Percentiles rank a stretch among this genome's conserved stretches.
These are phyloP conservation scores for Gerosis bhagava DNA, from an alignment of 2,888 invertebrate species.

Conservation along the genomic window DNA sequence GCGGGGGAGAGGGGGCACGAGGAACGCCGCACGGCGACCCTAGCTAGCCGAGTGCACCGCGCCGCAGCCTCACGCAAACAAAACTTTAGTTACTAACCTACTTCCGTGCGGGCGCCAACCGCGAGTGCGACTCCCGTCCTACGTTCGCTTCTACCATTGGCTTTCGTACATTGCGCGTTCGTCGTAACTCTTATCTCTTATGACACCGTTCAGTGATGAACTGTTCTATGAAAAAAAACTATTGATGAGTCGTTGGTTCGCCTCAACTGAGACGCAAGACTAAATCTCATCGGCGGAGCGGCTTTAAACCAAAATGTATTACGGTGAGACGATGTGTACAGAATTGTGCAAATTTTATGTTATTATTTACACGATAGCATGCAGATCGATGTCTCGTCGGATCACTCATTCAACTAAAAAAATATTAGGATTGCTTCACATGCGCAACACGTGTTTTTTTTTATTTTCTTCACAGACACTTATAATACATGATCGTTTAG, in stretches of 20 bases:
- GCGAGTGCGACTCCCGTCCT: constrained; percentile 57
- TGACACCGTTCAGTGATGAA: constrained; percentile 69
- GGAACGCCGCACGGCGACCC: constrained; percentile 55
- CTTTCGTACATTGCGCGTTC: constrained; percentile 30
- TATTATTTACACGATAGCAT: constrained; percentile 64
- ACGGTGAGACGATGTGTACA: constrained; percentile 76
- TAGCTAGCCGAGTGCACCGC: constrained; percentile 59
- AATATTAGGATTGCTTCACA: too few relatives aligned
- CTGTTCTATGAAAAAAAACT: constrained; percentile 58
- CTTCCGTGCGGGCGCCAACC: constrained; percentile 80
- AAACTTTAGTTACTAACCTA: constrained; percentile 82
- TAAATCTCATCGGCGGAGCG: constrained; percentile 58
- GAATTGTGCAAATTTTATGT: constrained; percentile 57
- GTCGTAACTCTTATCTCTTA: constrained; percentile 42
- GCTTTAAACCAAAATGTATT: constrained; percentile 75
- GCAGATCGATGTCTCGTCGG: constrained; percentile 57
- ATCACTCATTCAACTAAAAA: too few relatives aligned
- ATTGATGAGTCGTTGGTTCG: constrained; percentile 48
- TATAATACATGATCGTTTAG: too few relatives aligned
- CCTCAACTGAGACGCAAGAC: constrained; percentile 32
- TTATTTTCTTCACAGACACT: too few relatives aligned
- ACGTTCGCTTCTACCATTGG: constrained; percentile 33
- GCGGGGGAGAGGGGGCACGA: constrained; percentile 40
- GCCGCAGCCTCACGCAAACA: constrained; percentile 81
- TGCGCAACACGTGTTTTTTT: too few relatives aligned